Base-by-base conservation (phyloP, 2,113 vertebrate species). In the Peromyscus leucopus region DNA sequence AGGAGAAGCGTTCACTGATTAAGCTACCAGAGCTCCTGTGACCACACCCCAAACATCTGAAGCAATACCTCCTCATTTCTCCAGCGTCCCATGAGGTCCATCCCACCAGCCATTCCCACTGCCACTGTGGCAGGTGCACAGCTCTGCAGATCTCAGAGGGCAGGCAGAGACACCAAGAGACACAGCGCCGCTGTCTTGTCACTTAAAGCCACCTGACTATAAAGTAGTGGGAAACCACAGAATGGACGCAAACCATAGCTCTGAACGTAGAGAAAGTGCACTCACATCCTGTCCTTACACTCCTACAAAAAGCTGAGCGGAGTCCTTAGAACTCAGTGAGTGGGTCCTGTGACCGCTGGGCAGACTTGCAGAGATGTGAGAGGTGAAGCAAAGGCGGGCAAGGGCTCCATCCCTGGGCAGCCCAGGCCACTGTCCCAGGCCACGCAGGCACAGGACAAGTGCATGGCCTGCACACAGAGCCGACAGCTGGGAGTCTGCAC, bases 1-100 rank as follows among this genome's bases (percentile, higher is more conserved):
- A 92, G 94, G 31, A 94, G 85, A 96, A 95, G 46, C 46, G 71
- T 83, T 89, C 28, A 93, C 79, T 72, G 26, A 46, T 61, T 42
- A 46, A 42, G 48, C 1, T 12, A 59, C 36, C 31, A 39, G 65
- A 95, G 87, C 0, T 22, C 5, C 65, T 42, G 39, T 46, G 71
- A 46, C 71, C 36, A 8, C 17, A 51, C 65, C 21, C 48, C 15
- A 7, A 17, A 59, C 26, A 63, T 31, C 0, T 1, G 80, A 42
- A 55, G 13, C 36, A 42, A 42, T 17, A 5, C 8, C 15, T 19
- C 31, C 76, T 75, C 46, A 15, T 33, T 51, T 24, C 42, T 51
- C 48, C 65, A 88, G 65, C 0, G 1, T n/a, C 12, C 63, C 26
- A 31, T 24, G 31, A 51, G 55, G 55, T 87, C 91, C 75, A 48